Base-by-base conservation (phyloP, 2,888 invertebrate species). In the Hermaeophaga mercurialis region DNA sequence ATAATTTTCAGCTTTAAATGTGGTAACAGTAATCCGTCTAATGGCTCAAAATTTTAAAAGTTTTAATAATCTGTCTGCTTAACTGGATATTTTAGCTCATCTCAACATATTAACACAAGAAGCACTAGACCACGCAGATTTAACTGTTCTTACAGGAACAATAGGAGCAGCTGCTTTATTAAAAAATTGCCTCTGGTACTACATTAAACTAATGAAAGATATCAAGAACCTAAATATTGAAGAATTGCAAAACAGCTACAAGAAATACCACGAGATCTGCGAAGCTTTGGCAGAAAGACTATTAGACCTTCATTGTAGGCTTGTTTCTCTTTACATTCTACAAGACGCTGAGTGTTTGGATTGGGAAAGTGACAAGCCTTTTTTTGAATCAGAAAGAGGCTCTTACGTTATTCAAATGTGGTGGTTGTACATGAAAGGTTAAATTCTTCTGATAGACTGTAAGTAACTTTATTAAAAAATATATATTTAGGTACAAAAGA, bases 351-450 rank as follows among this genome's bases (percentile, higher is more conserved):
- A 91, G 22, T 89, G 89, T 0, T 79, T 91, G 28, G 84, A 88
- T 59, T 90, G 91, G 84, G 86, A 89, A 64, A 85, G 83, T 56
- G 67, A 75, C 8, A 81, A 82, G 34, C 79, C 85, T 0, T 88
- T 88, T 68, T 87, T 85, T 66, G 87, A 88, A 73, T 85, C 85
- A 0, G 89, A 90, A 71, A 79, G 89, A 9, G 91, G 90, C 2
- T 90, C 91, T 2, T 91, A 90, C 33, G 87, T 89, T 1, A 85
- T 91, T 59, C 91, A 91, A 71, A 92, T 91, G 83, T 92, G 92
- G 92, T 91, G 91, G 90, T 80, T 91, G 15, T 92, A 92, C 70
- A 89, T 92, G 86, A 86, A 88, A 78, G 89, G 90, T 87, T 70
- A 19, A 14, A 43, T 28, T 53, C 17, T 57, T 53, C n/a, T n/a